phyloP scores from a whole-genome alignment of 2,888 invertebrate species.

The Drosophila flavopinicola region DNA sequence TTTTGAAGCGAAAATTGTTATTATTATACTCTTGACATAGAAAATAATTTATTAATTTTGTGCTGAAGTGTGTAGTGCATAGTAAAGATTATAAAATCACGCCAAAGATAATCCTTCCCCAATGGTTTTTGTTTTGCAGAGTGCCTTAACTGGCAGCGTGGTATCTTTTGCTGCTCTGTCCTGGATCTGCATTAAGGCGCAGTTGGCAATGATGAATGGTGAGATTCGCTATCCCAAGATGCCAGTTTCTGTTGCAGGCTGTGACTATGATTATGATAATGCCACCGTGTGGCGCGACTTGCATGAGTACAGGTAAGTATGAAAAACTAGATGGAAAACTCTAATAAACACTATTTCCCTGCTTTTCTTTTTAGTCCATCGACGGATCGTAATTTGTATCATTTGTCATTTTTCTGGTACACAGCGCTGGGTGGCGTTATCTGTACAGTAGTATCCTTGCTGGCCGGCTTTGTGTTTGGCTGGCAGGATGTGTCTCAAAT shows the following conservation, averaged over 20 bases:
- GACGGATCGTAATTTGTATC: conserved; percentile 83
- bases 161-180: conserved; percentile 87
- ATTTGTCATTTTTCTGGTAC: conserved; percentile 91
- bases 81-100: too few species aligned
- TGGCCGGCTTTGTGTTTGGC: conserved; percentile 86
- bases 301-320: conserved; percentile 71
- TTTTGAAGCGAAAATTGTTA: too few species aligned
- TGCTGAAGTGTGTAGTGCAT: too few species aligned
- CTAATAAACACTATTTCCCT: background rate
- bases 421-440: conserved; percentile 88
- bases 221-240: conserved; percentile 86
- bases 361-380: conserved; percentile 57
- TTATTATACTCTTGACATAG: too few species aligned
- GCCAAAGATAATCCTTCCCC: too few species aligned
- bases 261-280: conserved; percentile 81
- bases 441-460: conserved; percentile 86
- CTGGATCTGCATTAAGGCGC: conserved; percentile 89
- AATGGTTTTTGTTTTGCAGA: conserved; percentile 84
- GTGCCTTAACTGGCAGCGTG: conserved; percentile 89
- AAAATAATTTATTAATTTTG: too few species aligned
- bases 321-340: background rate
- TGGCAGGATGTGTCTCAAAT: conserved; percentile 85
- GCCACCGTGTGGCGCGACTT: conserved; percentile 64
- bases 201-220: conserved; percentile 88
- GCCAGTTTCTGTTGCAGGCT: conserved; percentile 85